Evolutionary conservation across 2,113 vertebrate genomes (phyloP).

Genomic region (Tricholaema leucomelas): DNA sequence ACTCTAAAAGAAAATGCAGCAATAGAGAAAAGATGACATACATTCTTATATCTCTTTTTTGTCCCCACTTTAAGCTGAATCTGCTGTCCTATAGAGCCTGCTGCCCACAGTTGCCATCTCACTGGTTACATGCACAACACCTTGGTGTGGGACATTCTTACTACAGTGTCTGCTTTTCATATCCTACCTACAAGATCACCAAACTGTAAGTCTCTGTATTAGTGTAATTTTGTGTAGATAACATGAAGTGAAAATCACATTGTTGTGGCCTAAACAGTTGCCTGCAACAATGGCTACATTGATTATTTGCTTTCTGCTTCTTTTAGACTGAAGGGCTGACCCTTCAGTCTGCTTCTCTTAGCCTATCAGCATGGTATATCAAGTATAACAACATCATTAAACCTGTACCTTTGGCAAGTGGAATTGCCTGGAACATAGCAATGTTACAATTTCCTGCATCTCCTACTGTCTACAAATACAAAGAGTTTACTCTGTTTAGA

Average conservation of each 20-base stretch:
- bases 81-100: neutral
- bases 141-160: neutral
- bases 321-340: neutral
- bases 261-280: neutral
- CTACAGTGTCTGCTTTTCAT: neutral
- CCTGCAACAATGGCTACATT: neutral
- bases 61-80: neutral
- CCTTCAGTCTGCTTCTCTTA: neutral
- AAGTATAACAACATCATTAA: neutral
- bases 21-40: neutral
- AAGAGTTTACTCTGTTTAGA: neutral
- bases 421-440: neutral
- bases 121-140: neutral
- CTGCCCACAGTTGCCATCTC: neutral
- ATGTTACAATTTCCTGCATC: neutral
- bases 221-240: neutral
- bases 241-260: neutral
- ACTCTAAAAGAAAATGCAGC: neutral
- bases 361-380: neutral
- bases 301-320: neutral
- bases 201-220: neutral
- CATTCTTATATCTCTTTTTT: neutral
- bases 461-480: neutral
- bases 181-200: neutral
- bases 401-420: neutral